These are phyloP conservation scores for Dichetophora obliterata DNA, from an alignment of 2,888 invertebrate species.

Conservation along the genomic window DNA sequence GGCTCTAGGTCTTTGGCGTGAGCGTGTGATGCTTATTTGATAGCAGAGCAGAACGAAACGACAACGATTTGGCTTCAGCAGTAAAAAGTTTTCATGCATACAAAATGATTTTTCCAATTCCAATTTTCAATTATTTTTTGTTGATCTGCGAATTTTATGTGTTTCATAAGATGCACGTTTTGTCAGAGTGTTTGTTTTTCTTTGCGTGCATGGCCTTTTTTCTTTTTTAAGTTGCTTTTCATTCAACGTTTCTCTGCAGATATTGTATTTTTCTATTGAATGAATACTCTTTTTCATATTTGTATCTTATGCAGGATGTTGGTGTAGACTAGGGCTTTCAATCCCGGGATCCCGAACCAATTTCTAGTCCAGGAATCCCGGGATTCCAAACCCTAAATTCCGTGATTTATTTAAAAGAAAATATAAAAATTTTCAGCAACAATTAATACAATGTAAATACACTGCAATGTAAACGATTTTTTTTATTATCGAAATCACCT, in stretches of 20 bases:
- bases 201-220: not conserved
- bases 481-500: too few species aligned
- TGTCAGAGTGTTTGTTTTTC: not conserved
- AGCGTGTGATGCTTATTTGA: constrained; percentile 59
- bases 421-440: too few species aligned
- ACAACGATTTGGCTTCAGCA: constrained; percentile 4
- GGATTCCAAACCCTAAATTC: too few species aligned
- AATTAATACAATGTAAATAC: too few species aligned
- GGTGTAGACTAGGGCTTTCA: too few species aligned
- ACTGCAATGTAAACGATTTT: too few species aligned
- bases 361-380: too few species aligned
- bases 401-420: too few species aligned
- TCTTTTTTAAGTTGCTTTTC: not conserved
- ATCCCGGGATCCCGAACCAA: too few species aligned
- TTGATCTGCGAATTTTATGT: constrained; percentile 37
- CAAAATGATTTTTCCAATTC: constrained; percentile 34
- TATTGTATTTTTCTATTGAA: constrained; percentile 6
- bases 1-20: constrained; percentile 45
- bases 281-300: not conserved
- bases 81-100: constrained; percentile 37
- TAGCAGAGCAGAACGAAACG: constrained; percentile 44
- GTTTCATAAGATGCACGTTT: constrained; percentile 32
- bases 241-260: not conserved
- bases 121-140: constrained; percentile 11
- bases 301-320: not conserved